Percentiles rank a stretch among this genome's conserved stretches.
These are phyloP conservation scores for Indri indri DNA, from an alignment of 2,113 vertebrate genomes.

Conservation along the genomic window DNA sequence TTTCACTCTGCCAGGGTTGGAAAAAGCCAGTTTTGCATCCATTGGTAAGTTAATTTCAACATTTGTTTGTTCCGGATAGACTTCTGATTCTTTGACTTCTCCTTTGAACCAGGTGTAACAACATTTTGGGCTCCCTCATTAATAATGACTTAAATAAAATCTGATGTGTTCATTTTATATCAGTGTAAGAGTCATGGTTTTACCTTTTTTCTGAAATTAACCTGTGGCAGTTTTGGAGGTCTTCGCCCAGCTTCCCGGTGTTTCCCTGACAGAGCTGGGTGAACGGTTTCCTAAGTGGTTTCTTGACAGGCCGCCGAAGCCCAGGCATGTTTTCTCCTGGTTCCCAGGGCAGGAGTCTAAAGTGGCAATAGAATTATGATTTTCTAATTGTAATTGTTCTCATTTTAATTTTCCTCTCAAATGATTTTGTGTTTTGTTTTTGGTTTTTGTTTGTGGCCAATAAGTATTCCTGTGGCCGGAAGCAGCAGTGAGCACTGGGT, in stretches of 20 bases:
- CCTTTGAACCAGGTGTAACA: neutral
- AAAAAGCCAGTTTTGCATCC: neutral
- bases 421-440: neutral
- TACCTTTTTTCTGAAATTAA: neutral
- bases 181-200: neutral
- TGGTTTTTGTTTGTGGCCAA: neutral
- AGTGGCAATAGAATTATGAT: neutral
- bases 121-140: neutral
- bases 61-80: neutral
- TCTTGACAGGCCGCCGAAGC: neutral
- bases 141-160: neutral
- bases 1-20: neutral
- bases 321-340: neutral
- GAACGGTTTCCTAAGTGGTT: neutral
- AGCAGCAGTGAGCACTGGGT: neutral
- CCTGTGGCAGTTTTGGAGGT: neutral
- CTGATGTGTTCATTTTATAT: neutral
- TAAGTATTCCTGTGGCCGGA: neutral
- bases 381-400: neutral
- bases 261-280: neutral
- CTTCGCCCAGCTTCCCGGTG: neutral
- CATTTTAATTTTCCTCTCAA: neutral
- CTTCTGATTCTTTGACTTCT: neutral
- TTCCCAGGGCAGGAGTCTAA: neutral
- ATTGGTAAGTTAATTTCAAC: neutral